Conservation (phyloP, 2,888 invertebrate species). For the Drosophila helvetica region DNA sequence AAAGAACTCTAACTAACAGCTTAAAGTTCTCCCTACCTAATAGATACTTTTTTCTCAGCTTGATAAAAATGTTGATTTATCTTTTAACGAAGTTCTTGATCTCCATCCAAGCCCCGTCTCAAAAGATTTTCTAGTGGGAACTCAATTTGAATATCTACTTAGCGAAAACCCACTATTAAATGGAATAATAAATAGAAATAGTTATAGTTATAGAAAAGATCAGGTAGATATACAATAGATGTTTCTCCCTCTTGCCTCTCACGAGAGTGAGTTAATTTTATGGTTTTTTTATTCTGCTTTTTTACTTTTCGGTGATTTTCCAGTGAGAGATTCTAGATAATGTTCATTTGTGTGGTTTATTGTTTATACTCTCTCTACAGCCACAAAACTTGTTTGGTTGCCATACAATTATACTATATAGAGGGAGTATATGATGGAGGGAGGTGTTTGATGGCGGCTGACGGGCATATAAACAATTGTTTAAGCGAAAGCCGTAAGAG, state of each 20-base stretch:
- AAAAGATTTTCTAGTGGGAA: slow-evolving; percentile 25
- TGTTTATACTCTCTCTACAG: slow-evolving; percentile 35
- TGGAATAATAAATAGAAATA: slow-evolving; percentile 35
- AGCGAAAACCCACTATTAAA: slow-evolving; percentile 20
- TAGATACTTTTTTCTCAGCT: not conserved
- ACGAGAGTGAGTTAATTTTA: slow-evolving; percentile 1
- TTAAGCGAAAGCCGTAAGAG: slow-evolving; percentile 18
- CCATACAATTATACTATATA: slow-evolving; percentile 27
- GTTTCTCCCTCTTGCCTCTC: slow-evolving; percentile 11
- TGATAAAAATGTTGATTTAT: not conserved
- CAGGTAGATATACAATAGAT: slow-evolving; percentile 23
- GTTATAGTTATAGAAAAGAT: slow-evolving; percentile 21
- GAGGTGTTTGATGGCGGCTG: slow-evolving; percentile 6
- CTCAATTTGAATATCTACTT: slow-evolving; percentile 38
- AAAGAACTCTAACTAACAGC: not conserved
- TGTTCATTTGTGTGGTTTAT: slow-evolving; percentile 32
- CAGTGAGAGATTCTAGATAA: slow-evolving; percentile 50
- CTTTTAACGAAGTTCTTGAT: not conserved
- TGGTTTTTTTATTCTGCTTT: slow-evolving; percentile 9
- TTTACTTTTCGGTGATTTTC: slow-evolving; percentile 46
- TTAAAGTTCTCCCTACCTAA: not conserved
- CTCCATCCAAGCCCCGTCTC: slow-evolving; percentile 8
- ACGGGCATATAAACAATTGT: slow-evolving; percentile 35
- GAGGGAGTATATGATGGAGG: slow-evolving; percentile 1
- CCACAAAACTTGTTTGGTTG: slow-evolving; percentile 56